Evolutionary conservation across 1,140 invertebrate species (phyloP), one percentile per base, ranked within the genome.

Genomic region (Mizuhopecten yessoensis): DNA sequence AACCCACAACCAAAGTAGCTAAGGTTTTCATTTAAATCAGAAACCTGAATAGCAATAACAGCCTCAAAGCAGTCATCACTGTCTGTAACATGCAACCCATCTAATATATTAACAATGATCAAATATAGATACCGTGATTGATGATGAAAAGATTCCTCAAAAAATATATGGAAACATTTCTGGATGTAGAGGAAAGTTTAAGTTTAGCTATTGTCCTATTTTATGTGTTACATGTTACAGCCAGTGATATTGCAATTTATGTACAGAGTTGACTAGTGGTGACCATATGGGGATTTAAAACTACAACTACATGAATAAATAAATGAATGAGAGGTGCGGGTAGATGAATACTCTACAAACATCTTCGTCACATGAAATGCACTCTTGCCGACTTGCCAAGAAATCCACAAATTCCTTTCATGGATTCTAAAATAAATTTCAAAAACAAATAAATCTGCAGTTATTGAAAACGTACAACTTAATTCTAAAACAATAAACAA

Each of bases 321-420:
- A 75, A 75, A 75, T 29, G 57, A 17, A 75, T 75, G 57, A 75
- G 42, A 75, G 23, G 29, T 23, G 23, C n/a, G 23, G n/a, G 57
- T 29, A 75, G 57, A 75, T 45, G 42, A 45, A 45, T 45, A 45
- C 2, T 29, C n/a, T 75, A 75, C 57, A 29, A 75, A n/a, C n/a
- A 39, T 39, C 36, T 39, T 39, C 5, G 57, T 7, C 57, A 75
- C 57, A n/a, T 75, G 57, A 75, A 75, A 75, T 75, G 57, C 57
- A 75, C 57, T 75, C 57, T 75, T 75, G 57, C 57, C 57, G 57
- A 75, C 57, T 75, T 75, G 57, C 57, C 57, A 75, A 75, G 57
- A 75, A 75, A 29, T 75, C 57, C 57, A 75, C 29, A 29, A 29
- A 5, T 75, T 29, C 57, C 57, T 75, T 75, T 29, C 57, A 75